Conservation (phyloP, 2,797 vertebrate species). For the Bucorvus abyssinicus region DNA sequence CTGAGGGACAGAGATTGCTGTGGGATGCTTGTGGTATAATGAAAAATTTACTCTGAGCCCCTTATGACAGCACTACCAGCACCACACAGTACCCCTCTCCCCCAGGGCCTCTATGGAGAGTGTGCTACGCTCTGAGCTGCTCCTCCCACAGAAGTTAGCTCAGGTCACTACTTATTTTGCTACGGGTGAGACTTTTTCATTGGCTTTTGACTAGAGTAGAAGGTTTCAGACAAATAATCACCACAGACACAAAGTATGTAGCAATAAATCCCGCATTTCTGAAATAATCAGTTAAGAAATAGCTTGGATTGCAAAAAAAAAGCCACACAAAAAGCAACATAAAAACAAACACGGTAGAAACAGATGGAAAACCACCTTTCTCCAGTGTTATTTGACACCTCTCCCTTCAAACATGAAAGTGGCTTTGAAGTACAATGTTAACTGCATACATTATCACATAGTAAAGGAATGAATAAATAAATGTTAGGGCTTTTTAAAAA, state of each 20-base stretch:
- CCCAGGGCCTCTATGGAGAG: neutral
- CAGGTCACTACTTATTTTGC: neutral
- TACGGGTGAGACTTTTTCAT: neutral
- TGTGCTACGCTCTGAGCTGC: neutral
- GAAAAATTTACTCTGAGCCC: neutral
- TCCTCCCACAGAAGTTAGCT: neutral
- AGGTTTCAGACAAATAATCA: neutral
- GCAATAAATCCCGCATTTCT: neutral
- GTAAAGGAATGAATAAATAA: conserved; percentile 46
- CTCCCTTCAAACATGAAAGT: conserved; percentile 14
- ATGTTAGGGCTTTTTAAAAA: neutral
- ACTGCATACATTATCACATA: conserved; percentile 16
- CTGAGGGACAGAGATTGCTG: neutral
- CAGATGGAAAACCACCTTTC: conserved; percentile 17
- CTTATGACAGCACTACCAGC: neutral
- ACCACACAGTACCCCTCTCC: neutral
- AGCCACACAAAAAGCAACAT: neutral
- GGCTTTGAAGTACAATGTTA: conserved; percentile 42
- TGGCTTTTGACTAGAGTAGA: neutral
- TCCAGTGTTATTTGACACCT: neutral
- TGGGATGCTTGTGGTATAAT: accelerated
- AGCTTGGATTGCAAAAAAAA: neutral
- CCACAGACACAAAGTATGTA: neutral
- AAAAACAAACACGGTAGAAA: conserved; percentile 9
- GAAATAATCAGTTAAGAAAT: conserved; percentile 2